Base-by-base conservation (phyloP, 2,113 vertebrate species). In the Narcine bancroftii region DNA sequence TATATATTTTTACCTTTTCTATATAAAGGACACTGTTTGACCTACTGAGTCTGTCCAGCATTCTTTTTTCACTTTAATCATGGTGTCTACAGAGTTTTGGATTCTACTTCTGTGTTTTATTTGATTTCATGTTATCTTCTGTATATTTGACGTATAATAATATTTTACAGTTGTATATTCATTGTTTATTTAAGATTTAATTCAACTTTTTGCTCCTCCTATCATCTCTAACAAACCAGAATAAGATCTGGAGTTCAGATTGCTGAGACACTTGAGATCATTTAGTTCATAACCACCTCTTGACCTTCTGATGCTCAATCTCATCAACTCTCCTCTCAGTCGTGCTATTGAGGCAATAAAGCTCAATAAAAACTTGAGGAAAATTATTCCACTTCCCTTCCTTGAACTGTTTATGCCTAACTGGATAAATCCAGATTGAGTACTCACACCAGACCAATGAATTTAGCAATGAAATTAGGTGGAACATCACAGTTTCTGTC, bases 381-480 rank as follows among this genome's bases (percentile, higher is more conserved):
- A 50, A 81, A 81, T 81, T 15, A 50, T 36, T 87, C 81, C 53
- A 53, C 53, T 60, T 91, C 89, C 65, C 63, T 69, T 53, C 42
- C 60, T 91, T 21, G 42, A 47, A 69, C 89, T 7, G 39, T 29
- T 63, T 42, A 47, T 39, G 42, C n/a, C 39, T 47, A 71, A 26
- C 39, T 91, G 65, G 63, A 47, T 66, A 69, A 91, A 71, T 69
- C 89, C 26, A 91, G 60, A 69, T 69, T 69, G 89, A 45, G 63
- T 69, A 69, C 89, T 47, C 42, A 91, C 65, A 24, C 66, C 60
- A 69, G 81, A 45, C 89, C 11, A 69, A 45, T 91, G 63, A 65
- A 69, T 91, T 69, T 69, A 69, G 65, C 65, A 91, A 91, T 69
- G 89, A 2, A 42, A 71, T 91, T 91, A 71, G 42, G 60, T 47